Conservation (phyloP, 2,797 vertebrate genomes). For the Gallirallus australis region DNA sequence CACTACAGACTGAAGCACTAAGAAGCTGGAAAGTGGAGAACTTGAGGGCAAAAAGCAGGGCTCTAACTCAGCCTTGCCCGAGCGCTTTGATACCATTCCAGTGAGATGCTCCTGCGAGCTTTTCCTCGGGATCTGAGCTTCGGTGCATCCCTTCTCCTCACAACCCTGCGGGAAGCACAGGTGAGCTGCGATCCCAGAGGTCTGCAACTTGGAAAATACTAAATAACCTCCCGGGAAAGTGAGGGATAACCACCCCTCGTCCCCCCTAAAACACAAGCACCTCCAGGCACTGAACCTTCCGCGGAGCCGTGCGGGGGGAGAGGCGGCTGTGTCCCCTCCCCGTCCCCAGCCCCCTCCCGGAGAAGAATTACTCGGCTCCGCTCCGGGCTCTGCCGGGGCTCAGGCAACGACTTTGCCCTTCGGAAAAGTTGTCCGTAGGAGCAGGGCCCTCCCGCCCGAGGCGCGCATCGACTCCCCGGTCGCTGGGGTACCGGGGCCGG, state of each 20-base stretch:
- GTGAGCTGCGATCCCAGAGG: not conserved
- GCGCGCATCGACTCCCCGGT: not conserved
- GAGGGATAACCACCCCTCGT: accelerated
- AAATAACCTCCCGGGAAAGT: not conserved
- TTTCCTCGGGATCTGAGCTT: not conserved
- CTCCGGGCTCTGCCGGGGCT: accelerated
- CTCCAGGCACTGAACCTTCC: not conserved
- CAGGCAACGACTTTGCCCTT: accelerated
- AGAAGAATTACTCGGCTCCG: accelerated
- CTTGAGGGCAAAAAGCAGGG: no score
- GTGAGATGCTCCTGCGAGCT: not conserved
- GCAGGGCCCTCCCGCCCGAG: not conserved
- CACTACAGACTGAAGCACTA: no score
- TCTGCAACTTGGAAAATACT: not conserved
- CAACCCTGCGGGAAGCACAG: not conserved
- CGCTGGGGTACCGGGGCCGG: no score
- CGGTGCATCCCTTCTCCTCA: not conserved
- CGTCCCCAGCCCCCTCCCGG: not conserved
- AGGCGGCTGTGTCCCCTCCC: not conserved
- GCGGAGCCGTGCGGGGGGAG: not conserved
- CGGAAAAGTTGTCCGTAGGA: not conserved
- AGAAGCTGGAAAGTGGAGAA: no score
- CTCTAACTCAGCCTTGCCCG: not conserved
- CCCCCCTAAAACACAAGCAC: accelerated
- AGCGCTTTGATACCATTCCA: not conserved